Evolutionary conservation across 2,797 vertebrate genomes (phyloP), one percentile per base, ranked within the genome.

Genomic region (Spinus pinus): DNA sequence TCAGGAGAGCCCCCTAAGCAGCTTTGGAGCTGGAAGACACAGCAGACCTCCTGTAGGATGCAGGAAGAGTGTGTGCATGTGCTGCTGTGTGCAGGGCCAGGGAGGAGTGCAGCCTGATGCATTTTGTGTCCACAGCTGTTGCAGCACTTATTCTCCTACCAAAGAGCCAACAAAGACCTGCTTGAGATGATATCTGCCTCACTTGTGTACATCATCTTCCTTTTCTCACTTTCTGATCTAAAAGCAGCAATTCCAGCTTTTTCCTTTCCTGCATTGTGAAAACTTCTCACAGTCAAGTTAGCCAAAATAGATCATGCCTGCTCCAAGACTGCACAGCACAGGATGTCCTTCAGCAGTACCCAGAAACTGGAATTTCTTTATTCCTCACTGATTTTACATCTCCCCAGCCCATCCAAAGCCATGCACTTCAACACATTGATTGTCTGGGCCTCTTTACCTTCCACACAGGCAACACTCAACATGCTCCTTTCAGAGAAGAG

Each of bases 141-240:
- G 58, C 16, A 42, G 25, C n/a, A 31, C 22, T 28, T 56, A 11
- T 73, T 72, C 19, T 62, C 25, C 56, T 20, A 56, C 22, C 21
- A 65, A 1, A 58, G n/a, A 75, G 14, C 16, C 35, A 70, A 16
- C 7, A 23, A 35, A 22, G n/a, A 30, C 1, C 4, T 78, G 22
- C 31, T 30, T 67, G 46, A 81, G 27, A 35, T 2, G 23, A 3
- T 39, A 10, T 37, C 65, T 57, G 14, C 27, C 56, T 70, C 46
- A 44, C 28, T 51, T 57, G 19, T 35, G 5, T 56, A 31, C 17
- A 37, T 16, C 10, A 31, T 73, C 67, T 64, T 54, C 67, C 7
- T 56, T 44, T 86, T 70, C 30, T 58, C 47, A 42, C 61, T 88
- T 72, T 47, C 69, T 60, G 30, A 84, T 94, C 93, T 87, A 73